These are phyloP conservation scores for Aulostomus chinensis DNA, from an alignment of 2,797 vertebrate genomes.

Conservation along the genomic window DNA sequence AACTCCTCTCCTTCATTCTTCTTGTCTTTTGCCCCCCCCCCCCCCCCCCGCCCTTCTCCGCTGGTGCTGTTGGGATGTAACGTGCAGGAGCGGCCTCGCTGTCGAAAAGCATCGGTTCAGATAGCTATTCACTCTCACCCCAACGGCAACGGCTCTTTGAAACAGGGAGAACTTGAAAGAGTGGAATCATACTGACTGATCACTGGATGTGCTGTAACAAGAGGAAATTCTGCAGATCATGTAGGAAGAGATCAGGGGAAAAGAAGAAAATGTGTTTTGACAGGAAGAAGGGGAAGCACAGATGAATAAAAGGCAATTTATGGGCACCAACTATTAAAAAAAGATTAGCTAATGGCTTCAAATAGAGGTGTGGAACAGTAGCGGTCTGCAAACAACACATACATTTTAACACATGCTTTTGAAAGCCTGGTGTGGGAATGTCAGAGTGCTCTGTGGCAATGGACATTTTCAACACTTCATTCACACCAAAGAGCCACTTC, in stretches of 20 bases:
- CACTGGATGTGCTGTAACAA: slow-evolving; percentile 71
- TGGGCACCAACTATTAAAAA: slow-evolving; percentile 8
- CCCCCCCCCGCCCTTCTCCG: slow-evolving; percentile 18
- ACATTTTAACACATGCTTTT: slow-evolving; percentile 40
- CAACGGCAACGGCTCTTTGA: slow-evolving; percentile 69
- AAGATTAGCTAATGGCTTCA: slow-evolving; percentile 34
- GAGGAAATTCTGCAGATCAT: slow-evolving; percentile 58
- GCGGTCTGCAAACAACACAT: slow-evolving; percentile 29
- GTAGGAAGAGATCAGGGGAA: slow-evolving; percentile 37
- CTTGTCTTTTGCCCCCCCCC: neutral
- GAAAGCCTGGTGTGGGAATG: slow-evolving; percentile 44
- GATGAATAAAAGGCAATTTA: slow-evolving; percentile 28
- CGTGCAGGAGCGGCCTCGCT: slow-evolving; percentile 62
- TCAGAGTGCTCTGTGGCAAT: slow-evolving; percentile 60
- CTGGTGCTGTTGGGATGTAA: slow-evolving; percentile 63
- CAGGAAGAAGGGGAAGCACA: slow-evolving; percentile 16
- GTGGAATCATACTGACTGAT: slow-evolving; percentile 71
- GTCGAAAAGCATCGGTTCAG: slow-evolving; percentile 75
- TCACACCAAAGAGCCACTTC: slow-evolving; percentile 80
- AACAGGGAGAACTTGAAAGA: slow-evolving; percentile 73
- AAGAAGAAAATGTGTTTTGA: slow-evolving; percentile 35
- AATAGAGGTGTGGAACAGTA: slow-evolving; percentile 13
- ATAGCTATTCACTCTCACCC: slow-evolving; percentile 65
- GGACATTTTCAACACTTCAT: slow-evolving; percentile 80
- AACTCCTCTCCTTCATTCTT: neutral